These are phyloP conservation scores for Protosalanx chinensis DNA, from an alignment of 2,797 vertebrate genomes.

Conservation along the genomic window DNA sequence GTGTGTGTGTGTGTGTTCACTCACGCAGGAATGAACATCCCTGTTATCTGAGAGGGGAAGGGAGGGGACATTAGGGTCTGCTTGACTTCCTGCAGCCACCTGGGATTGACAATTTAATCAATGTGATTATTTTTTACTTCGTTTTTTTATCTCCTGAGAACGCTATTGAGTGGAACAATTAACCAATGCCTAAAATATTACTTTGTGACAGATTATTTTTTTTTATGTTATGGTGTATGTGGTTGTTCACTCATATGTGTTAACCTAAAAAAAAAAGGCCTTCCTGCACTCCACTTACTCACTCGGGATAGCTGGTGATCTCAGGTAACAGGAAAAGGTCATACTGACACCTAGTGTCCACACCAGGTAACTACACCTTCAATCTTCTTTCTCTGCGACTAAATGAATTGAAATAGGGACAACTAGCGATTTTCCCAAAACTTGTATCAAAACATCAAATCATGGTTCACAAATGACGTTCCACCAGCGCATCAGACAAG, in stretches of 20 bases:
- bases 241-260: not conserved
- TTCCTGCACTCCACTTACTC: not conserved
- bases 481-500: not conserved
- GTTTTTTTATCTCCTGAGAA: not conserved
- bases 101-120: not conserved
- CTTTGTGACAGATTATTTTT: not conserved
- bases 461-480: not conserved
- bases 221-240: not conserved
- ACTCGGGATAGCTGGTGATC: not conserved
- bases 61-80: not conserved
- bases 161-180: not conserved
- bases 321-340: not conserved
- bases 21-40: conserved; percentile 10
- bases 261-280: too few species aligned
- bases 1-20: not conserved
- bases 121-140: conserved; percentile 1
- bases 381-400: not conserved
- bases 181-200: not conserved
- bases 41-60: conserved; percentile 3
- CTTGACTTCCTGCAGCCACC: not conserved
- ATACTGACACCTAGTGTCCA: conserved; percentile 8
- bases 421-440: not conserved
- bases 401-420: not conserved
- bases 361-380: not conserved
- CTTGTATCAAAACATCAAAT: not conserved